Evolutionary conservation across 2,888 invertebrate species (phyloP).

Genomic region (Rapana venosa): DNA sequence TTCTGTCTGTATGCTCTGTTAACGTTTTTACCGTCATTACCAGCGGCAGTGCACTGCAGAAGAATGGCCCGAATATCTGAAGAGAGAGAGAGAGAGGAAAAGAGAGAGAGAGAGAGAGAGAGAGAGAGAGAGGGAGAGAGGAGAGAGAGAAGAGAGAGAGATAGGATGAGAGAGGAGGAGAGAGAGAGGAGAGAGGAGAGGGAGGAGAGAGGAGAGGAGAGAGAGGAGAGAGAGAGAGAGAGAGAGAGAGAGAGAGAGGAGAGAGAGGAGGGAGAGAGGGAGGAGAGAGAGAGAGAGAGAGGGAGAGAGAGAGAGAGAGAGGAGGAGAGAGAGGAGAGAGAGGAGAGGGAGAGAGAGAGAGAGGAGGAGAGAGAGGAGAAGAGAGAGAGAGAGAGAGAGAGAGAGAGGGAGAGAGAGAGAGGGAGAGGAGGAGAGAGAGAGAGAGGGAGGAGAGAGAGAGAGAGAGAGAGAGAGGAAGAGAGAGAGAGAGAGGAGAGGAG

Average conservation of each 20-base stretch:
- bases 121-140: conserved; percentile 9
- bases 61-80: too few relatives aligned
- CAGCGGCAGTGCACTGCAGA: too few relatives aligned
- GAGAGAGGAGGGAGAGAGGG: neutral
- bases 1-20: too few relatives aligned
- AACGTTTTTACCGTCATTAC: too few relatives aligned
- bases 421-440: neutral
- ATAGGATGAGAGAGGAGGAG: too few relatives aligned
- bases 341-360: neutral
- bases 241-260: neutral
- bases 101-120: neutral
- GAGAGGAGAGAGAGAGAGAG: neutral
- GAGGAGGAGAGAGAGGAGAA: neutral
- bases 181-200: neutral
- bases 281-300: neutral
- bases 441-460: neutral
- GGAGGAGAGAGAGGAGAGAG: neutral
- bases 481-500: neutral
- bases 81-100: neutral
- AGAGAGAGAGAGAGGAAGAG: neutral
- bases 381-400: neutral
- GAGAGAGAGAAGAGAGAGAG: neutral
- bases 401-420: neutral
- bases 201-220: neutral
- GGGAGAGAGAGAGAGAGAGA: neutral